Percentiles rank a stretch among this genome's conserved stretches.
Evolutionary conservation across 1,140 invertebrate genomes (phyloP).

Genomic region (Semibalanus balanoides): DNA sequence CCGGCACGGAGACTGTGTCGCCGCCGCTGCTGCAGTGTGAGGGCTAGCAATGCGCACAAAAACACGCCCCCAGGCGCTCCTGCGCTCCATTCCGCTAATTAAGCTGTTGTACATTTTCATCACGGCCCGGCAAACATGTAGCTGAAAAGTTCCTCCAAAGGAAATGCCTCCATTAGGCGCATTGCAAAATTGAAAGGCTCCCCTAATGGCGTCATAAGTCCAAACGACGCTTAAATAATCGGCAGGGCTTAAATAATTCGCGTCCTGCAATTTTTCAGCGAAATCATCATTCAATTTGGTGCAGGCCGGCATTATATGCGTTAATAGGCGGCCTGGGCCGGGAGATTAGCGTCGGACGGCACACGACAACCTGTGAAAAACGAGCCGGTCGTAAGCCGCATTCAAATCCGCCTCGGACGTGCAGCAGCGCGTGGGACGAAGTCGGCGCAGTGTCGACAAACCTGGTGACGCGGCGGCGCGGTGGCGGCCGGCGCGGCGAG

Average conservation of each 20-base stretch:
- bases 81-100: neutral
- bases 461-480: too few species aligned
- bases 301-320: neutral
- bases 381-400: neutral
- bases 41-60: neutral
- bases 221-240: neutral
- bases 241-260: neutral
- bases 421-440: neutral
- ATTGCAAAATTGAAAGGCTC: neutral
- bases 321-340: neutral
- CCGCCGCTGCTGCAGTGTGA: too few species aligned
- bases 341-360: neutral
- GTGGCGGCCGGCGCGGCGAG: too few species aligned
- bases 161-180: neutral
- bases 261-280: neutral
- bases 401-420: neutral
- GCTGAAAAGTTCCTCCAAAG: slow-evolving; percentile 1
- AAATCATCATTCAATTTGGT: neutral
- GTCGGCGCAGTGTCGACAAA: neutral
- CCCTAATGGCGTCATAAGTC: neutral
- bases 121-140: neutral
- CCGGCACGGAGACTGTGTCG: neutral
- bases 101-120: slow-evolving; percentile 1
- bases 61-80: neutral
- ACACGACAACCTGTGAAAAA: neutral